A percentile compares a stretch with the other conserved stretches of the same genome.
phyloP scores from a whole-genome alignment of 2,797 vertebrate species.

The Chromobotia macracanthus region DNA sequence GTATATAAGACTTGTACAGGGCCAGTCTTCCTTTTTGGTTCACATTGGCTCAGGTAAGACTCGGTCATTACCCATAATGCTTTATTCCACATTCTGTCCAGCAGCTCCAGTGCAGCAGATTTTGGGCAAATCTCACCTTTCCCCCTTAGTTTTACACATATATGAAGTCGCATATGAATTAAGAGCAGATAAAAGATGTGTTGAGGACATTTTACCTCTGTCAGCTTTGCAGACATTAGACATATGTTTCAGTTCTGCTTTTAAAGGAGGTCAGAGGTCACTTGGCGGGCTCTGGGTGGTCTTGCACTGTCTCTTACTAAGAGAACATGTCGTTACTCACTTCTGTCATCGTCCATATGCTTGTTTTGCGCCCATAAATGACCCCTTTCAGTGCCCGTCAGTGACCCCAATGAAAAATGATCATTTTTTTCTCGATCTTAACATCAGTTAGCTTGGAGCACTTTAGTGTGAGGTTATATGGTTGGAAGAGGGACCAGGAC shows the following conservation, averaged over 20 bases:
- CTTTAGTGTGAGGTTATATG: conserved; percentile 7
- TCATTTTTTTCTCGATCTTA: conserved; percentile 13
- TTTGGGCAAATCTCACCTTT: conserved; percentile 8
- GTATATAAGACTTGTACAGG: background rate
- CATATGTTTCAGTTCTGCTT: conserved; percentile 42
- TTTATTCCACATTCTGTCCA: conserved; percentile 6
- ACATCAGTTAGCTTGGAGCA: conserved; percentile 47
- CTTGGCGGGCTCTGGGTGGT: conserved; percentile 40
- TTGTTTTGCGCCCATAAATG: background rate
- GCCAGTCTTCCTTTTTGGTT: background rate
- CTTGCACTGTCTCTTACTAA: conserved; percentile 16
- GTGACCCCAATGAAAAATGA: conserved; percentile 30
- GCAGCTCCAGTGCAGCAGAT: conserved; percentile 16
- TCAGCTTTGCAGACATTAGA: conserved; percentile 12
- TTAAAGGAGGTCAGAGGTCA: conserved; percentile 50
- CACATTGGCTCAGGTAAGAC: background rate
- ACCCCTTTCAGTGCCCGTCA: conserved; percentile 7
- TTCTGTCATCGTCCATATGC: background rate
- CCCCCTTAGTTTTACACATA: background rate
- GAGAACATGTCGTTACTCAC: background rate
- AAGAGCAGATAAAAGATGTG: conserved; percentile 48
- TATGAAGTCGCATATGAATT: conserved; percentile 8
- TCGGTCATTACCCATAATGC: background rate
- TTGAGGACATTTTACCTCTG: conserved; percentile 24
- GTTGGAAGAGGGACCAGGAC: background rate